Conservation (phyloP, 2,797 vertebrate species). For the Arnoldichthys spilopterus region DNA sequence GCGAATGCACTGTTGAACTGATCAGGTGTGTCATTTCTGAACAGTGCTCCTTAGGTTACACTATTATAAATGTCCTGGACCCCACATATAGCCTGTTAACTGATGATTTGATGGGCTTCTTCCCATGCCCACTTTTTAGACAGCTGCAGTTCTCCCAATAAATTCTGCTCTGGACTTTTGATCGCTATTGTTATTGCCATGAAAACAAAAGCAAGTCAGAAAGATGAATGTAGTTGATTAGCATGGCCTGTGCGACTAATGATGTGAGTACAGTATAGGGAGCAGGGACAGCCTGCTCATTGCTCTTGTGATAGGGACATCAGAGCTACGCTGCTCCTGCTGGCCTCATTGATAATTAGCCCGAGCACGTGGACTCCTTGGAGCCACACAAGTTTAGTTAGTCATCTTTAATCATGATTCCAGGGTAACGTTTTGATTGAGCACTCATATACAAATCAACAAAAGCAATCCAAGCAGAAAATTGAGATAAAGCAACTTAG, state of each 20-base stretch:
- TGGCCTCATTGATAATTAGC: constrained; percentile 73
- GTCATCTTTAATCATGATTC: constrained; percentile 97
- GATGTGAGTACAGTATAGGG: constrained; percentile 72
- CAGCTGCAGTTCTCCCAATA: not conserved
- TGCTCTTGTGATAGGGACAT: constrained; percentile 71
- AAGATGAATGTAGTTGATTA: constrained; percentile 75
- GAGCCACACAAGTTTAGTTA: constrained; percentile 64
- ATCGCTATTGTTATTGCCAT: constrained; percentile 63
- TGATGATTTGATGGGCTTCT: not conserved
- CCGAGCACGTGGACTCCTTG: constrained; percentile 61
- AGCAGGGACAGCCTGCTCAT: constrained; percentile 68
- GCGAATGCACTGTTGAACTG: not conserved
- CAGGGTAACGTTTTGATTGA: constrained; percentile 81
- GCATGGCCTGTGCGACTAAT: constrained; percentile 74
- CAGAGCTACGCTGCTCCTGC: constrained; percentile 71
- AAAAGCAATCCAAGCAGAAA: constrained; percentile 99
- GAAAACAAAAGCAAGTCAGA: constrained; percentile 66
- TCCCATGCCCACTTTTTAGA: not conserved
- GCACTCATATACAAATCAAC: constrained; percentile 98
- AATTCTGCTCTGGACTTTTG: constrained; percentile 23
- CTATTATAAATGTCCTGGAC: not conserved
- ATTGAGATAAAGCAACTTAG: constrained; percentile 98
- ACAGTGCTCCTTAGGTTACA: not conserved
- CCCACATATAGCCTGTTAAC: constrained; percentile 13
- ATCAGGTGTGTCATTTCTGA: constrained; percentile 17